These are phyloP conservation scores for Eupithecia centaureata DNA, from an alignment of 2,888 invertebrate genomes.

Conservation along the genomic window DNA sequence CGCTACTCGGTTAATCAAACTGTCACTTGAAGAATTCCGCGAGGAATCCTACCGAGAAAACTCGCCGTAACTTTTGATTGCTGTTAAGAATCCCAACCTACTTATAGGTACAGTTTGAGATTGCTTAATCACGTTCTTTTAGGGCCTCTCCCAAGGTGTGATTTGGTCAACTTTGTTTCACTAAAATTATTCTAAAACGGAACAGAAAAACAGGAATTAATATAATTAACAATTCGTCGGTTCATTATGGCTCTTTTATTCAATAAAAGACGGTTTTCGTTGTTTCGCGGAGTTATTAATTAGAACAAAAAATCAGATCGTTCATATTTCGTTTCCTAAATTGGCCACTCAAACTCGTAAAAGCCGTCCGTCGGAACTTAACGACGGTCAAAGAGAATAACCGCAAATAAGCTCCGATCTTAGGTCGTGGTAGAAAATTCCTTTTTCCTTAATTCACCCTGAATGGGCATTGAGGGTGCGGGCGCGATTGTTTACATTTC, in stretches of 20 bases:
- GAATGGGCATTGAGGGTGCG: constrained; percentile 73
- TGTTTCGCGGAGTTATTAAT: constrained; percentile 76
- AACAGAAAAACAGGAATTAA: constrained; percentile 51
- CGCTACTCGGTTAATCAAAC: constrained; percentile 83
- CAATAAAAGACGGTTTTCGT: constrained; percentile 55
- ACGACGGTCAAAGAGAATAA: constrained; percentile 84
- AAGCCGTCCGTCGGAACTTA: constrained; percentile 81
- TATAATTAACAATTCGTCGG: constrained; percentile 63
- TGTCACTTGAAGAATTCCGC: constrained; percentile 83
- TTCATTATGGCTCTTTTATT: constrained; percentile 56
- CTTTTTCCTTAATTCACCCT: constrained; percentile 80
- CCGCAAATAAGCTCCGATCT: constrained; percentile 83
- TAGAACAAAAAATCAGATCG: constrained; percentile 82
- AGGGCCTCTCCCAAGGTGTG: constrained; percentile 45
- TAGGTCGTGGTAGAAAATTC: constrained; percentile 77
- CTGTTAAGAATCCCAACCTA: constrained; percentile 73
- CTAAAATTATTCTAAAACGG: constrained; percentile 27
- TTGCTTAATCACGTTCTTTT: constrained; percentile 73
- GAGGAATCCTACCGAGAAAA: constrained; percentile 80
- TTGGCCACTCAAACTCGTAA: constrained; percentile 83
- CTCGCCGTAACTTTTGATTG: constrained; percentile 82
- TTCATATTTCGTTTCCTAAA: constrained; percentile 80
- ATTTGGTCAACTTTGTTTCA: constrained; percentile 41
- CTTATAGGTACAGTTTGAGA: constrained; percentile 70
- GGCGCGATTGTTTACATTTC: constrained; percentile 76